Evolutionary conservation across 2,888 invertebrate species (phyloP), one percentile per base, ranked within the genome.

Genomic region (Belgica antarctica): DNA sequence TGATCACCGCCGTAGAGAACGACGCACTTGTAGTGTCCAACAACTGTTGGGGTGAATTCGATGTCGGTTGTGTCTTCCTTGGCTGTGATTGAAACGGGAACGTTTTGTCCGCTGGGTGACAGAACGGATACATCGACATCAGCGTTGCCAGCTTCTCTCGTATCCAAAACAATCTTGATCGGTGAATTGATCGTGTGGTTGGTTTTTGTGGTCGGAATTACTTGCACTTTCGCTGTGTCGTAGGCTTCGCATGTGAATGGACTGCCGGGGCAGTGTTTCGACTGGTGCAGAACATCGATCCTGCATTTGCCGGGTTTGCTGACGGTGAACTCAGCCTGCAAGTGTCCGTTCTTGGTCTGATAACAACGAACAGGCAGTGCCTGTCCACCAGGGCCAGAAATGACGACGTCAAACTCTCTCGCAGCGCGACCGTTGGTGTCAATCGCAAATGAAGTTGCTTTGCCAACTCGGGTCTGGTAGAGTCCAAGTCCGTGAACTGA

Each of bases 231-330:
- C 75, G 87, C 88, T 0, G 93, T 87, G 79, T 97, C 96, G 77
- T 89, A 96, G 0, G 94, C 91, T 77, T 95, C 92, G 77, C 97
- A 96, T 70, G 88, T 89, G 80, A 92, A 98, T 0, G 98, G 98
- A 75, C 95, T 96, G 65, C 96, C 96, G 8, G 88, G 85, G 36
- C 98, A 88, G 8, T 94, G 90, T 75, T 95, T 92, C 0, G 94
- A 91, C 73, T 92, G 88, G 78, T 94, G 92, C 34, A 94, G 82
- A 1, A 96, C 95, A 81, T 96, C 96, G 74, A 86, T 85, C 59
- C 85, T 82, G 74, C 86, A 86, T 73, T 87, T 84, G 61, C 89
- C 89, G 24, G 90, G 86, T 76, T 89, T 89, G 71, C 88, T 87
- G 28, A 92, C 88, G 15, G 89, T 90, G 80, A 92, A 99, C 80